Conservation (phyloP, 2,113 vertebrate genomes). For the Conger conger region DNA sequence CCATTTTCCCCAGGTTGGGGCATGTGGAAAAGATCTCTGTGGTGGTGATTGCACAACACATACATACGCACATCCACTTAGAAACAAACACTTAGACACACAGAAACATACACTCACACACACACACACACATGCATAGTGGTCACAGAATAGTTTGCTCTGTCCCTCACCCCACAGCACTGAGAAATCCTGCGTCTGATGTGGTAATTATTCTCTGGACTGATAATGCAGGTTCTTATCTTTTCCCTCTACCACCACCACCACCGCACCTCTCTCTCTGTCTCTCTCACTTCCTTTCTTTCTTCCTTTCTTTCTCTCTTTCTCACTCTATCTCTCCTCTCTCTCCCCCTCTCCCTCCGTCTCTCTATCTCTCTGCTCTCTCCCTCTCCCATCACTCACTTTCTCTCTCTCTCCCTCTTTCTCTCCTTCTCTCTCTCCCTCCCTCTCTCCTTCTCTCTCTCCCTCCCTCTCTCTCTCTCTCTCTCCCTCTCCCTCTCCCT, state of each 20-base stretch:
- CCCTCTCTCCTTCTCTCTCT: not conserved
- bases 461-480: not conserved
- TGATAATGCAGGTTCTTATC: constrained; percentile 9
- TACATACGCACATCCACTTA: not conserved
- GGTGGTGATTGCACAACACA: not conserved
- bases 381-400: not conserved
- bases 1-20: too few species aligned
- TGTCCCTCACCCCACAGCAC: not conserved
- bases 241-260: not conserved
- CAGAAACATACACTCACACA: not conserved
- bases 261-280: not conserved
- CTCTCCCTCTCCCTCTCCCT: not conserved
- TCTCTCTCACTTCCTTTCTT: not conserved
- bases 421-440: not conserved
- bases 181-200: not conserved
- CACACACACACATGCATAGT: not conserved
- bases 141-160: not conserved
- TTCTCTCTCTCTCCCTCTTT: not conserved
- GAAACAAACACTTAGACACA: not conserved
- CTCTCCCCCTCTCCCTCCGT: not conserved
- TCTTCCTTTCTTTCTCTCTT: not conserved
- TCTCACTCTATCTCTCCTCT: not conserved
- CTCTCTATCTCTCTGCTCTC: not conserved
- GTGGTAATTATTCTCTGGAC: not conserved
- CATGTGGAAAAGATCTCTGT: too few species aligned